Conservation (phyloP, 2,888 invertebrate genomes). For the Drosophila greeni region DNA sequence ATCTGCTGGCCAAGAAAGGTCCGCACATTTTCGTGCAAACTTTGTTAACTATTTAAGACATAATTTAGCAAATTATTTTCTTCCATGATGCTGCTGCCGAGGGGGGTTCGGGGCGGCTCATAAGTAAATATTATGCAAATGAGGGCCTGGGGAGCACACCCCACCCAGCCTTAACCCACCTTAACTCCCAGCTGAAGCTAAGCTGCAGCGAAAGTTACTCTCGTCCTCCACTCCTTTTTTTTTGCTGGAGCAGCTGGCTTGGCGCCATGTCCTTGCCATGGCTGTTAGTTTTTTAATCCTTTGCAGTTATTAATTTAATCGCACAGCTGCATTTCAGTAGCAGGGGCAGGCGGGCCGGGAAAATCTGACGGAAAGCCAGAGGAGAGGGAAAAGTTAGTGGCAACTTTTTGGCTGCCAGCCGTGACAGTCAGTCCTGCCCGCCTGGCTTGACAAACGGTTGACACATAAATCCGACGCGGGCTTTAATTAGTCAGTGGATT, state of each 20-base stretch:
- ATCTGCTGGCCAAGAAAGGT: slow-evolving; percentile 40
- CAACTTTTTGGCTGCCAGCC: slow-evolving; percentile 42
- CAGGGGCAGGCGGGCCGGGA: neutral
- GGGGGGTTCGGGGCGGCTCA: slow-evolving; percentile 36
- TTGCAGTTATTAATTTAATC: slow-evolving; percentile 73
- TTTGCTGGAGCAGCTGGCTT: slow-evolving; percentile 36
- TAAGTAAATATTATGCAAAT: slow-evolving; percentile 73
- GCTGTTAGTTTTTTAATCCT: slow-evolving; percentile 69
- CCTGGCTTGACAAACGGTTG: slow-evolving; percentile 54
- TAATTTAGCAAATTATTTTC: slow-evolving; percentile 73
- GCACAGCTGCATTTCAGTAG: slow-evolving; percentile 64
- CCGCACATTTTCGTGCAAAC: slow-evolving; percentile 60
- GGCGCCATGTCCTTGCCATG: slow-evolving; percentile 62
- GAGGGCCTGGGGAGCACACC: slow-evolving; percentile 51
- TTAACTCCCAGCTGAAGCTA: slow-evolving; percentile 7
- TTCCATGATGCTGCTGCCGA: slow-evolving; percentile 45
- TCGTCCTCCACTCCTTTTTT: slow-evolving; percentile 1
- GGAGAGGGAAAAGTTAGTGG: slow-evolving; percentile 38
- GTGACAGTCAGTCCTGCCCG: slow-evolving; percentile 30
- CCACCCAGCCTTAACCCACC: slow-evolving; percentile 10
- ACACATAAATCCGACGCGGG: slow-evolving; percentile 57
- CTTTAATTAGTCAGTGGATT: slow-evolving; percentile 65
- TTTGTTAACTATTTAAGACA: slow-evolving; percentile 73
- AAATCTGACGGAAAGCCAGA: neutral
- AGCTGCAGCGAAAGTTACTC: slow-evolving; percentile 39